Base-by-base conservation (phyloP, 2,888 invertebrate genomes). In the Mythimna loreyi region DNA sequence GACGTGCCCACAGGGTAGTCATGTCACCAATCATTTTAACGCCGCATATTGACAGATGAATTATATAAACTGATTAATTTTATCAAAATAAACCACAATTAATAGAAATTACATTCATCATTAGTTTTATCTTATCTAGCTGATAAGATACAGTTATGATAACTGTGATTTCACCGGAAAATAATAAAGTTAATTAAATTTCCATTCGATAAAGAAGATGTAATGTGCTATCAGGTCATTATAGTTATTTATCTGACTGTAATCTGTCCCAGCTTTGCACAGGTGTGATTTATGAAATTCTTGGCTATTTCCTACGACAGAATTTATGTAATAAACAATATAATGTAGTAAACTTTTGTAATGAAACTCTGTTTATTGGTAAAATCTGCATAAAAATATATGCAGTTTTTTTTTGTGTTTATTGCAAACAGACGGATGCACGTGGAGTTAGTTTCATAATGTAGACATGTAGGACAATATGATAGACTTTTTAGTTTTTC, bases 161-260 rank as follows among this genome's bases (percentile, higher is more conserved):
- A 19, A 40, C 6, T 40, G 40, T 16, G 16, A 16, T 2, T 7
- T 36, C 19, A 40, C 21, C 49, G n/a, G 50, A 49, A 68, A 30
- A 11, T 7, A 47, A 2, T 11, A 43, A 21, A 47, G 9, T 40
- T 23, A 75, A 56, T 40, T 43, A 61, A 53, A n/a, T 67, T 56
- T 56, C 59, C 40, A 57, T 8, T 67, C 30, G 47, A 52, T 60
- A 52, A 25, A 25, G 16, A 45, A 68, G 30, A 56, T 75, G 50
- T 33, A 49, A 21, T 57, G 21, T 21, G 13, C 33, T 40, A 72
- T 47, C 57, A 72, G 21, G 40, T 9, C n/a, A 50, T 67, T 74
- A 47, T 40, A 30, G 11, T 45, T 55, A 43, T 7, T 43, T 30
- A 45, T 67, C 33, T 43, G 40, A 40, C 16, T 40, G 5, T 13